Evolutionary conservation across 2,113 vertebrate genomes (phyloP).

Genomic region (Meriones unguiculatus): DNA sequence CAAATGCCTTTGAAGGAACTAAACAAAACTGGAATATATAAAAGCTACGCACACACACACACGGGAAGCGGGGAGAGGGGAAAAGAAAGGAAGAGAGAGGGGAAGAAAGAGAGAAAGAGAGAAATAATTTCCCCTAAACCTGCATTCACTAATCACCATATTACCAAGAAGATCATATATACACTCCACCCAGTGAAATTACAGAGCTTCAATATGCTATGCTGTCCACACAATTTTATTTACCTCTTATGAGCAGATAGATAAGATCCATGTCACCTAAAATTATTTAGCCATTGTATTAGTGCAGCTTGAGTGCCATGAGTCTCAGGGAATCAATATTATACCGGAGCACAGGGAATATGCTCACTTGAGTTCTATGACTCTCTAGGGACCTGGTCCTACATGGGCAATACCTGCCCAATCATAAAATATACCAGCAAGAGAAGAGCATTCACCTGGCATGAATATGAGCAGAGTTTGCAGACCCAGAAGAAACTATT

Average conservation of each 20-base stretch:
- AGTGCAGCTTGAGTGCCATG: not conserved
- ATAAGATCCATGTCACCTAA: not conserved
- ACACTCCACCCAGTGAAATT: no score
- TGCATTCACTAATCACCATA: no score
- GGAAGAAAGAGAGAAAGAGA: no score
- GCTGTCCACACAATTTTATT: no score
- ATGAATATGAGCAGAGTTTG: not conserved
- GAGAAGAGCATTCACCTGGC: not conserved
- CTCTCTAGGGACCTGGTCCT: not conserved
- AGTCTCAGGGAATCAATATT: not conserved
- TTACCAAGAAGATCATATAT: no score
- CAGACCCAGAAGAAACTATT: not conserved
- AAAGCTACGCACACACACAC: not conserved
- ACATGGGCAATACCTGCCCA: not conserved
- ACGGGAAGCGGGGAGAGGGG: not conserved
- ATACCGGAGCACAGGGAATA: not conserved
- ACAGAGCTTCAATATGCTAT: no score
- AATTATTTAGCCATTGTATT: not conserved
- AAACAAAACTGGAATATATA: conserved; percentile 8
- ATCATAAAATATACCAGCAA: not conserved
- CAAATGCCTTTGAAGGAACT: not conserved
- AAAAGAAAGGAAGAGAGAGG: no score
- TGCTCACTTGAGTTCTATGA: not conserved
- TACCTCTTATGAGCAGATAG: no score
- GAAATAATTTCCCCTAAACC: no score